A percentile compares a stretch with the other conserved stretches of the same genome.
Evolutionary conservation across 2,888 invertebrate species (phyloP).

Genomic region (Alentia gelatinosa): DNA sequence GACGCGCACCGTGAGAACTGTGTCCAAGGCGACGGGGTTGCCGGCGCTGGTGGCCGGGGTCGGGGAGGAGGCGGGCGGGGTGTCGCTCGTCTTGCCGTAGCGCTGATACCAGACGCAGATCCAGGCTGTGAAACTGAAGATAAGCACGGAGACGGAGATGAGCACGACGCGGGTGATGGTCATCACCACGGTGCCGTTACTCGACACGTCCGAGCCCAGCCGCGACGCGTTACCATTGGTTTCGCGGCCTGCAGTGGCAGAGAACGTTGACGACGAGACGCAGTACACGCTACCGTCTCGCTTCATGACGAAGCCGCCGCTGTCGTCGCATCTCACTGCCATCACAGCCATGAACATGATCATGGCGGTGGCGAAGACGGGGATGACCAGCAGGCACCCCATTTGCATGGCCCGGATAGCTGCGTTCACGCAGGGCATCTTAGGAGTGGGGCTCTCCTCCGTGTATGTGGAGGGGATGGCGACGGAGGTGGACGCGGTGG

Average conservation of each 20-base stretch:
- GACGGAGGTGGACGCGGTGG: background rate
- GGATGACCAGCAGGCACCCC: background rate
- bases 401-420: background rate
- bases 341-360: slow-evolving; percentile 11
- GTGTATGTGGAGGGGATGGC: background rate
- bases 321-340: background rate
- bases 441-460: background rate
- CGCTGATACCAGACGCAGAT: slow-evolving; percentile 36
- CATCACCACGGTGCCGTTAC: slow-evolving; percentile 28
- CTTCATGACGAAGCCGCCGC: slow-evolving; percentile 23
- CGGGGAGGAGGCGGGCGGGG: too few relatives aligned
- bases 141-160: slow-evolving; percentile 29
- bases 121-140: slow-evolving; percentile 39
- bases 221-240: background rate
- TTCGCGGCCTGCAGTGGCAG: background rate
- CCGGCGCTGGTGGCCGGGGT: too few relatives aligned
- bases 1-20: background rate
- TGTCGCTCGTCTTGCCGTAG: background rate
- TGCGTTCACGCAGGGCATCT: background rate
- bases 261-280: background rate
- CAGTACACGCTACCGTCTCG: background rate
- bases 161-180: slow-evolving; percentile 34
- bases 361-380: background rate
- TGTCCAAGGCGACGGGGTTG: background rate
- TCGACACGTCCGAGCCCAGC: background rate